Conservation (phyloP, 2,113 vertebrate species). For the Conger conger region DNA sequence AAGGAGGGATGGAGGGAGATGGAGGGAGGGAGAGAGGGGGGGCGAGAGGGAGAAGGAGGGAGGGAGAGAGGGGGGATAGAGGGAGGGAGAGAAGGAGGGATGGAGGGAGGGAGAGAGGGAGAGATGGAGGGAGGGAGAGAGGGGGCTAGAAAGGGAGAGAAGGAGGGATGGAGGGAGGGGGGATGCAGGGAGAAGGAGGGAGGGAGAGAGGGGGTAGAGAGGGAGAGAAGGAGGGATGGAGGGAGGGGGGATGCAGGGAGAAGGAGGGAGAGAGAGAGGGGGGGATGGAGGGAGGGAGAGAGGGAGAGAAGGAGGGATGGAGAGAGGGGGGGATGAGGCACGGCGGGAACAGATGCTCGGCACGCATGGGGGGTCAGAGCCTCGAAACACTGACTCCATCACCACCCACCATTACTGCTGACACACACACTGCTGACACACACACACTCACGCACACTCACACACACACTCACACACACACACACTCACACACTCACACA, state of each 20-base stretch:
- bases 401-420: no score
- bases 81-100: no score
- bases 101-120: constrained; percentile 2
- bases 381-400: neutral
- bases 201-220: neutral
- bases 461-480: neutral
- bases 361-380: neutral
- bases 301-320: constrained; percentile 13
- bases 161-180: constrained; percentile 17
- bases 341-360: constrained; percentile 16
- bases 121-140: constrained; percentile 16
- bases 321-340: constrained; percentile 1
- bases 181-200: no score
- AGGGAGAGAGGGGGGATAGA: neutral
- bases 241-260: constrained; percentile 6
- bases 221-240: constrained; percentile 12
- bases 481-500: neutral
- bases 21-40: constrained; percentile 22
- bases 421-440: neutral
- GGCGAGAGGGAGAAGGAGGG: no score
- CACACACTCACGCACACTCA: no score
- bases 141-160: neutral
- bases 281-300: constrained; percentile 13
- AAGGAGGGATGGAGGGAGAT: constrained; percentile 4
- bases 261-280: constrained; percentile 12